Evolutionary conservation across 2,797 vertebrate species (phyloP), one percentile per base, ranked within the genome.

Genomic region (Eptatretus atami): DNA sequence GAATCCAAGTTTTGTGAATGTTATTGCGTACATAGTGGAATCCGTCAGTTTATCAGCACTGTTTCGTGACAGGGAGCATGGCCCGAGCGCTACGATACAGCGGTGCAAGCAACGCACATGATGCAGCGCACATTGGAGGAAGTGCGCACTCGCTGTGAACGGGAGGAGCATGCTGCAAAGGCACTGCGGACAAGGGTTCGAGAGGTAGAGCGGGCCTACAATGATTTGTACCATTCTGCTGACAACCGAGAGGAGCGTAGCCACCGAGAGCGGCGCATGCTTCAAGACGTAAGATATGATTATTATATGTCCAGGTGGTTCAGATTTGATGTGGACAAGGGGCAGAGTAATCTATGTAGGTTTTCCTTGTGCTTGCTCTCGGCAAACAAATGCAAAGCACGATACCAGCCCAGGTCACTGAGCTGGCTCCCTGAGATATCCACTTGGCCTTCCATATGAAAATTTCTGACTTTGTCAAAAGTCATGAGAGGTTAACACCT

Each of bases 221-320:
- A 82, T 67, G 79, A 77, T 15, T 74, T 80, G 63, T 76, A 78
- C 69, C 81, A 74, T 66, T 76, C 84, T 15, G 76, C 79, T 0
- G 80, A 83, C 15, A 81, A 84, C 63, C 82, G 78, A 72, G 83
- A 88, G 64, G 73, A 76, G 0, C 74, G 73, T 67, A 74, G 79
- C 4, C 81, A 81, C 69, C 76, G 82, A n/a, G 85, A 94, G 72
- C 79, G 78, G 74, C 82, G 77, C 71, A 86, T 86, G 82, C 82
- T 92, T 72, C 83, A 90, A 68, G 81, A 93, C 6, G 90, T 95
- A 72, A 82, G 86, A 75, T 15, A 4, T 63, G 1, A 44, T 44
- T 44, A 44, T 44, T 44, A 44, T 44, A 44, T 44, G 31, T 44
- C 31, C 31, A 44, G 31, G 31, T 44, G 4, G 31, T 44, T 44